Conservation (phyloP, 2,888 invertebrate species). For the Serripes groenlandicus region DNA sequence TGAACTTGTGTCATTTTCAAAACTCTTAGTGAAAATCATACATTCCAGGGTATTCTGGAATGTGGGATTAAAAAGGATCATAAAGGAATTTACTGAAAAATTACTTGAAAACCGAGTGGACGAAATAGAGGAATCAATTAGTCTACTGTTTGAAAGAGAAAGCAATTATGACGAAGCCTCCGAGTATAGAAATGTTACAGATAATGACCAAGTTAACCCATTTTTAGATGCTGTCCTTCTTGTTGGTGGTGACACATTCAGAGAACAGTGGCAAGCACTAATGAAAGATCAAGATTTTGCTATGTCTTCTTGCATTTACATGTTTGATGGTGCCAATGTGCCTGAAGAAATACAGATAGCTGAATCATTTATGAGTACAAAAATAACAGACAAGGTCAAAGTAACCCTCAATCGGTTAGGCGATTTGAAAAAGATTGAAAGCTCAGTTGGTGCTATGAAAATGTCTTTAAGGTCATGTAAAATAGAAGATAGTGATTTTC, state of each 20-base stretch:
- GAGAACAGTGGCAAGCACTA: background rate
- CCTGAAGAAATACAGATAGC: conserved; percentile 30
- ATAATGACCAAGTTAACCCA: background rate
- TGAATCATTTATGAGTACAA: background rate
- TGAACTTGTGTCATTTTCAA: background rate
- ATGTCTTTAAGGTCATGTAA: conserved; percentile 22
- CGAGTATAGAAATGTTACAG: background rate
- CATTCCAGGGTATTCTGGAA: conserved; percentile 48
- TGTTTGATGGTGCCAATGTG: conserved; percentile 33
- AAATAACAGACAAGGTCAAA: background rate
- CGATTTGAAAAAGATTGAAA: conserved; percentile 14
- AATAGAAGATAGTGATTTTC: conserved; percentile 27
- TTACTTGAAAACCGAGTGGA: background rate
- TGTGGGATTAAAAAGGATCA: conserved; percentile 1
- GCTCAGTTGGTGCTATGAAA: conserved; percentile 19
- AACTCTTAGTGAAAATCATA: background rate
- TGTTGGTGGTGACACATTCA: background rate
- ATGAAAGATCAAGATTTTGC: background rate
- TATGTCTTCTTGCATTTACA: conserved; percentile 14
- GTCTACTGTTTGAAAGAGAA: background rate
- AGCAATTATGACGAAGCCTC: background rate
- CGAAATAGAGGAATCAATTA: background rate
- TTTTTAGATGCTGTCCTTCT: background rate
- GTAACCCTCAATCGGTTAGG: background rate
- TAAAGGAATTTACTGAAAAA: background rate